phyloP scores from a whole-genome alignment of 37 sponge, comb jelly and placozoan genomes.

The Bolinopsis microptera region DNA sequence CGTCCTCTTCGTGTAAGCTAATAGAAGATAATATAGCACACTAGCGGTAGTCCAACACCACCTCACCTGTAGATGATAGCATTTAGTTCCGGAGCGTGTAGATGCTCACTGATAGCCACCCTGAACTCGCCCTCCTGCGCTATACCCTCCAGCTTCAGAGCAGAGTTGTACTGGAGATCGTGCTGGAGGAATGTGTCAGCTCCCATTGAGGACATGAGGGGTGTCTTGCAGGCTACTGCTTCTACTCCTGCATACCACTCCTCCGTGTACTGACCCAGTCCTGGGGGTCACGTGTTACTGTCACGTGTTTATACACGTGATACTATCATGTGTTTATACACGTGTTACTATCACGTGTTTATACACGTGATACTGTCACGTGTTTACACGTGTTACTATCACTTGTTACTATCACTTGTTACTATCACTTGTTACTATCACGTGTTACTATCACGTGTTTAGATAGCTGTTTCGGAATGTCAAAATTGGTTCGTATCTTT shows the following conservation, averaged over 20 bases:
- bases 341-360: no score
- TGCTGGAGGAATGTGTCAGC: conserved; percentile 50
- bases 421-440: no score
- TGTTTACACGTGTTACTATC: no score
- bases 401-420: no score
- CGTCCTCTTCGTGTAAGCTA: no score
- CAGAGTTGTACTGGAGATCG: conserved; percentile 65
- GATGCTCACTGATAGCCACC: conserved; percentile 10
- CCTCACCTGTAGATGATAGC: conserved; percentile 2
- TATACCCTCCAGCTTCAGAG: conserved; percentile 22
- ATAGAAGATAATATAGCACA: no score
- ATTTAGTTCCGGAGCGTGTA: conserved; percentile 44
- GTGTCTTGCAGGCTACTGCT: conserved; percentile 41
- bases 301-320: background rate
- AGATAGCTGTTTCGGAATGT: no score
- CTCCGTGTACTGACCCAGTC: conserved; percentile 56
- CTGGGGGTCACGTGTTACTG: no score
- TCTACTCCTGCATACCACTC: conserved; percentile 61
- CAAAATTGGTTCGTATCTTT: no score
- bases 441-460: background rate
- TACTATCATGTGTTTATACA: no score
- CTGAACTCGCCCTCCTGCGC: conserved; percentile 48
- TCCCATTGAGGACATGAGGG: conserved; percentile 61
- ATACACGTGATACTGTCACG: no score
- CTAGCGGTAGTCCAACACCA: background rate